Evolutionary conservation across 1,140 invertebrate genomes (phyloP), one percentile per base, ranked within the genome.

Genomic region (Aphelinus atriplicis): DNA sequence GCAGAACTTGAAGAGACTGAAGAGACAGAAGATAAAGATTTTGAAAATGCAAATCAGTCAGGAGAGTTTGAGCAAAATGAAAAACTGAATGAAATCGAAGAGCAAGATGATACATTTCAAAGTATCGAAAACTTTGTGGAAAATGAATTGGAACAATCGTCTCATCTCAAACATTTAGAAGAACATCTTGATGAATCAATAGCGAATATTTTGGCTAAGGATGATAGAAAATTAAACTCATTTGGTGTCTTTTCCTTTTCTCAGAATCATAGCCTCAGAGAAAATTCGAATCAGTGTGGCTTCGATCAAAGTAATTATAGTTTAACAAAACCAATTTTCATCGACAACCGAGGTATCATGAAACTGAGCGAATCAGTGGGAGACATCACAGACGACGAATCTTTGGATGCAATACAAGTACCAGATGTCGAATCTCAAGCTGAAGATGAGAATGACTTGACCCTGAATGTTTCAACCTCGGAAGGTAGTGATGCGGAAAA

Each of bases 381-480:
- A 1, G 83, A 85, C 26, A 85, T 87, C 7, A 87, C 86, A 1
- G 86, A 86, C 10, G 86, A 87, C 50, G 86, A 87, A 26, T 85
- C 85, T 1, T 75, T 71, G 1, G 71, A 77, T 42, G 74, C n/a
- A 3, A 53, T 9, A 9, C 71, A 3, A 76, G 57, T n/a, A 77
- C 76, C 57, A 64, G 58, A 2, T 66, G 76, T 10, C 4, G 67
- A 46, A 7, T 53, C 60, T 2, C 56, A 68, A 1, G 4, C 66
- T 43, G 56, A 78, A 62, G 78, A 72, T 0, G 60, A 66, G n/a
- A 45, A 69, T 53, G 77, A 81, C n/a, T 46, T 70, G 6, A 61
- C 56, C 42, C 43, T 78, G 0, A 84, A 83, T 55, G 81, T 88
- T 1, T 86, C 86, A 42, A 3, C 9, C 9, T 69, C 73, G 7